Evolutionary conservation across 23 tunicate genomes (phyloP).

Genomic region (Trididemnum clinides): DNA sequence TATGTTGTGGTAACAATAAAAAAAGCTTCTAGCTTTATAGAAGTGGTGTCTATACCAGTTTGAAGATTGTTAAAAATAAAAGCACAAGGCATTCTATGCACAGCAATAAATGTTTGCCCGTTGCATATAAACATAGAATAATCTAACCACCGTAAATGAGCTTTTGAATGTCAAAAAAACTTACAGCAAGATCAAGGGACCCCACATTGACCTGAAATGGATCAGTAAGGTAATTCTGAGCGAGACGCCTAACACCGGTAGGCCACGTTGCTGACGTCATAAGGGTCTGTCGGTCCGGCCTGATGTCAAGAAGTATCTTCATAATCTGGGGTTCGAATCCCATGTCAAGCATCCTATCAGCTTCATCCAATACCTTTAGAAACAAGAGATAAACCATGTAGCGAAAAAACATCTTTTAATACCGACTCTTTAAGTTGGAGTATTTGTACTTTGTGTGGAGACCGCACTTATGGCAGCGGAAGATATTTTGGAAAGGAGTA

Average conservation of each 20-base stretch:
- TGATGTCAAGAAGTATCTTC: constrained; percentile 84
- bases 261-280: constrained; percentile 99
- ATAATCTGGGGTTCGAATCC: constrained; percentile 95
- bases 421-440: too few species aligned
- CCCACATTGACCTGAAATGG: constrained; percentile 89
- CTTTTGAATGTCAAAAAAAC: background rate
- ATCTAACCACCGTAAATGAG: too few species aligned
- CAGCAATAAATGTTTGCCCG: too few species aligned
- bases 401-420: background rate
- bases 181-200: constrained; percentile 87
- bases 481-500: background rate
- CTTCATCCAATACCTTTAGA: constrained; percentile 88
- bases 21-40: too few species aligned
- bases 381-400: background rate
- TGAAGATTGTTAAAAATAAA: too few species aligned
- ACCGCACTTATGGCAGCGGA: too few species aligned
- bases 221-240: constrained; percentile 63
- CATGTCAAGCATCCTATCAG: constrained; percentile 99
- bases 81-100: too few species aligned
- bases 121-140: too few species aligned
- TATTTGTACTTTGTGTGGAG: too few species aligned
- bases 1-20: too few species aligned
- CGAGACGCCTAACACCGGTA: constrained; percentile 72
- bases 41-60: too few species aligned
- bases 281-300: constrained; percentile 91